Percentiles rank a stretch among this genome's conserved stretches.
Evolutionary conservation across 2,888 invertebrate genomes (phyloP).

Genomic region (Hypselothyrea guttata): DNA sequence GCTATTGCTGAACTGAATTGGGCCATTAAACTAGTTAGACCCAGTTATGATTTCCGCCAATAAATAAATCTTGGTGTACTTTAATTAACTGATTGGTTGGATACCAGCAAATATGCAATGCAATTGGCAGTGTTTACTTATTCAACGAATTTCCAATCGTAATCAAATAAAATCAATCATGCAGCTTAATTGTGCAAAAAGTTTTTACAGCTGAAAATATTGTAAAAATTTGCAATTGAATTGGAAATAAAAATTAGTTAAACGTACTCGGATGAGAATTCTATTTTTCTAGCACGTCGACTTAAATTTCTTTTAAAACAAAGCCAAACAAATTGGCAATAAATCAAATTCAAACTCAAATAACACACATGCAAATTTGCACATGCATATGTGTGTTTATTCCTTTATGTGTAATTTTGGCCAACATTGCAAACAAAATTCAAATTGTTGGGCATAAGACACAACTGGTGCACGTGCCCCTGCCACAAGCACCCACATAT

Average conservation of each 20-base stretch:
- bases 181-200: not conserved
- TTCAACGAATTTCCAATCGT: too few species aligned
- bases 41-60: constrained; percentile 1
- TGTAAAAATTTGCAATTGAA: too few species aligned
- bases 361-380: constrained; percentile 12
- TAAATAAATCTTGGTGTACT: not conserved
- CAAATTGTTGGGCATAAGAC: constrained; percentile 30
- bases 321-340: constrained; percentile 34
- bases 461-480: constrained; percentile 38
- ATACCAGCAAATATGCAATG: constrained; percentile 26
- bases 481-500: constrained; percentile 5
- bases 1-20: not conserved
- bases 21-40: not conserved
- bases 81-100: not conserved
- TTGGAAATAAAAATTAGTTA: too few species aligned
- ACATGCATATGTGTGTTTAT: constrained; percentile 13
- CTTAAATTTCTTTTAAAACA: constrained; percentile 12
- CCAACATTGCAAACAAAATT: constrained; percentile 10
- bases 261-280: too few species aligned
- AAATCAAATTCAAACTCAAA: constrained; percentile 49
- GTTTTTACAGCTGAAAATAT: not conserved
- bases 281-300: not conserved
- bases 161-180: too few species aligned
- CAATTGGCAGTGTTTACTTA: constrained; percentile 1
- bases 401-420: constrained; percentile 19